Conservation (phyloP, 2,113 vertebrate species). For the cattle (Bos taurus) region DNA sequence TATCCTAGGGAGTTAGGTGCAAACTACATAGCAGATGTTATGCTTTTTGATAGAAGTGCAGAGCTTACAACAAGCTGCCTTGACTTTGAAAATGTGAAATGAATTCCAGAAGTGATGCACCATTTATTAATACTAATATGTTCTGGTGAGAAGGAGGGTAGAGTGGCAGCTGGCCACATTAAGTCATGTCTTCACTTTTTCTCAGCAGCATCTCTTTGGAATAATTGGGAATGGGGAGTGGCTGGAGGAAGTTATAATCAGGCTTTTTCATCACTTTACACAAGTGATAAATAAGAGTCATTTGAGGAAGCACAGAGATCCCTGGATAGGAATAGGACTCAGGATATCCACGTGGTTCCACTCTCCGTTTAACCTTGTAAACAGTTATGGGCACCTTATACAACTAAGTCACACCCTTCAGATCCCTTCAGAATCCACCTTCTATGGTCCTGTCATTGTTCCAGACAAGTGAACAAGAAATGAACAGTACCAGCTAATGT, state of each 20-base stretch:
- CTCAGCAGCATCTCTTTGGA: not conserved
- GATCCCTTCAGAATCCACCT: not conserved
- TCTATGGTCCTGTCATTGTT: not conserved
- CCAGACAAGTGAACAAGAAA: not conserved
- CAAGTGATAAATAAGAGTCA: not conserved
- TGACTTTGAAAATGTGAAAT: not conserved
- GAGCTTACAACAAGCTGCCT: not conserved
- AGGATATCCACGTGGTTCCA: not conserved
- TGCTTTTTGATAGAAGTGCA: not conserved
- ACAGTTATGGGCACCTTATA: not conserved
- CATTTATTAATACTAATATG: not conserved
- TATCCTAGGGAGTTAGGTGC: not conserved
- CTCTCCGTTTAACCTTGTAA: not conserved
- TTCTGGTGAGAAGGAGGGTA: not conserved
- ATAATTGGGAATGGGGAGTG: not conserved
- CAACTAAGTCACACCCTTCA: not conserved
- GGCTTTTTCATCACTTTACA: not conserved
- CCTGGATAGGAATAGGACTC: not conserved
- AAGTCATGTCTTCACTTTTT: not conserved
- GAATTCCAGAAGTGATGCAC: not conserved
- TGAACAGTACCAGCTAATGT: not conserved
- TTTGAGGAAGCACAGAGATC: not conserved
- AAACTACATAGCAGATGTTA: not conserved
- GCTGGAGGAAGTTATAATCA: not conserved
- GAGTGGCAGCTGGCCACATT: not conserved